A percentile compares a stretch with the other conserved stretches of the same genome.
Evolutionary conservation across 2,888 invertebrate species (phyloP).

Genomic region (Zele albiditarsus): DNA sequence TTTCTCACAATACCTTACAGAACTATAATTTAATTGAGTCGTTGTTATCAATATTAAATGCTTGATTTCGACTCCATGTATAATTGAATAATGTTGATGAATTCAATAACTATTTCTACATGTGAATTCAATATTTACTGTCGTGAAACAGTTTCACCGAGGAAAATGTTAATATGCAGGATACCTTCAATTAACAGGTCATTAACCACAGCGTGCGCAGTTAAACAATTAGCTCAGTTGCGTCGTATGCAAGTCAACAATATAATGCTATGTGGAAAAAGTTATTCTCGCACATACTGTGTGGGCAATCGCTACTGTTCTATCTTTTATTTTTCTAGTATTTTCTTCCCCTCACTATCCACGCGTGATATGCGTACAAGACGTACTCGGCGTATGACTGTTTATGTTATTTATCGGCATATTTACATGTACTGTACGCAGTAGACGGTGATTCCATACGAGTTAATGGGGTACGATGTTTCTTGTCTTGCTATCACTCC

Average conservation of each 20-base stretch:
- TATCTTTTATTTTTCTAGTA: neutral
- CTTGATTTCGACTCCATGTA: too few relatives aligned
- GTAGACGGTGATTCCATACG: constrained; percentile 9
- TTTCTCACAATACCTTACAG: neutral
- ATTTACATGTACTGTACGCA: constrained; percentile 12
- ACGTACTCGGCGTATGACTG: too few relatives aligned
- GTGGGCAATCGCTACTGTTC: neutral
- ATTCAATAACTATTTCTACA: neutral
- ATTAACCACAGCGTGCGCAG: constrained; percentile 59
- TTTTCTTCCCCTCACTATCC: neutral
- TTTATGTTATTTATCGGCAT: too few relatives aligned
- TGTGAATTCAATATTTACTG: neutral
- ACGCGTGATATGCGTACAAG: neutral
- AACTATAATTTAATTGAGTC: neutral
- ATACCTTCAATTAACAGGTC: constrained; percentile 61
- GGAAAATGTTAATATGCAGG: constrained; percentile 49
- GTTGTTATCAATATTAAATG: too few relatives aligned
- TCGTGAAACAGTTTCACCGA: neutral
- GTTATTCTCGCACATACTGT: neutral
- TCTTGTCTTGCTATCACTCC: constrained; percentile 17
- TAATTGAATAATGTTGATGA: neutral
- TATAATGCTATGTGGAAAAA: neutral
- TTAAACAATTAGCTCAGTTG: constrained; percentile 59
- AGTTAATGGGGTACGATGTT: neutral
- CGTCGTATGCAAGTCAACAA: neutral